phyloP scores from a whole-genome alignment of 2,113 vertebrate species.

The Crocuta crocuta region DNA sequence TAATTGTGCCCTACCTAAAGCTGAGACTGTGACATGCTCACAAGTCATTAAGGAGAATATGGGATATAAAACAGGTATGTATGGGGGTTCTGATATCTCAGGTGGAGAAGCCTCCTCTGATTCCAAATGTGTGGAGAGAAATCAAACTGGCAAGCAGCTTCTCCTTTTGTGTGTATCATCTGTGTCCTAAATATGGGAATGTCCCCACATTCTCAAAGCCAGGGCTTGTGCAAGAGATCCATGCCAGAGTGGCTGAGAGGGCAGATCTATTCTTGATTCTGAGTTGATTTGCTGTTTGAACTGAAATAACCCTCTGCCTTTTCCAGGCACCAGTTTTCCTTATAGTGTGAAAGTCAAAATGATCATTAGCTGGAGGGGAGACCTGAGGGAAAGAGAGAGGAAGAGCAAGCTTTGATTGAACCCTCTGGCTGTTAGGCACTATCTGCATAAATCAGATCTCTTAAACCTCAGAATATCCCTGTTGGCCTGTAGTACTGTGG shows the following conservation, averaged over 20 bases:
- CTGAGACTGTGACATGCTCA: not conserved
- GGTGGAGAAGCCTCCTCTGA: not conserved
- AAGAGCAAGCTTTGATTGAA: not conserved
- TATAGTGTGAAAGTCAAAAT: slow-evolving; percentile 60
- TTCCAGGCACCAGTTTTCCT: slow-evolving; percentile 12
- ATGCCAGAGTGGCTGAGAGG: not conserved
- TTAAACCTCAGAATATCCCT: not conserved
- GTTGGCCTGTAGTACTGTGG: not conserved
- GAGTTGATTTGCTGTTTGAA: slow-evolving; percentile 1
- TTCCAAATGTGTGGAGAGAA: not conserved
- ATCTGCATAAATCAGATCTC: not conserved
- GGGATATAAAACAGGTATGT: not conserved
- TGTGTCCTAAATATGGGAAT: not conserved
- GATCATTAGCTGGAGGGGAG: slow-evolving; percentile 48
- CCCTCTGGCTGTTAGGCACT: not conserved
- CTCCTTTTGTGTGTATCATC: not conserved
- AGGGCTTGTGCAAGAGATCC: not conserved
- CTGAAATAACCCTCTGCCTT: slow-evolving; percentile 30
- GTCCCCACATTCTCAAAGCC: not conserved
- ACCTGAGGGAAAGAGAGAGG: slow-evolving; percentile 32
- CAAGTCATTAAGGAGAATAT: not conserved
- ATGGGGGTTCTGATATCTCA: not conserved
- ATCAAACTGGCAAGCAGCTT: not conserved
- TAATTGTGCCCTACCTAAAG: not conserved
- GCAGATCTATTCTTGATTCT: slow-evolving; percentile 14